Percentiles rank a stretch among this genome's conserved stretches.
These are phyloP conservation scores for Hylaeus volcanicus DNA, from an alignment of 1,140 invertebrate genomes.

Conservation along the genomic window DNA sequence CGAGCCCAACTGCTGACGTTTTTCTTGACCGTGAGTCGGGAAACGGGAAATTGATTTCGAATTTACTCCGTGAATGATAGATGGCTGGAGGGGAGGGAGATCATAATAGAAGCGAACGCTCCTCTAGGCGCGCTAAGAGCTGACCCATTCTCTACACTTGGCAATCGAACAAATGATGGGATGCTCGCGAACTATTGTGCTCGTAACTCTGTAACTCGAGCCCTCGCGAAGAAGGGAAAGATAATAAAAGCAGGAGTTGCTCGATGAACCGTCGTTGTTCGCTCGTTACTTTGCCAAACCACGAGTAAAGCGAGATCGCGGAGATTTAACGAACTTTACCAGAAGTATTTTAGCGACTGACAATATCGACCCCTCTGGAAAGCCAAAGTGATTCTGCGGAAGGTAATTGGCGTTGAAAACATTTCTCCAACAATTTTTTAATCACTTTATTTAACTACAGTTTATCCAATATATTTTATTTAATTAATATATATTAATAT, in stretches of 20 bases:
- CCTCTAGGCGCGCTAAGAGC: conserved; percentile 40
- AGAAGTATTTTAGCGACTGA: background rate
- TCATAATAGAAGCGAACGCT: conserved; percentile 28
- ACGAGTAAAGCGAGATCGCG: background rate
- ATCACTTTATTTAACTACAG: no score
- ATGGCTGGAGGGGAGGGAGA: background rate
- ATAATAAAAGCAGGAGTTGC: conserved; percentile 56
- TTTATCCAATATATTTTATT: no score
- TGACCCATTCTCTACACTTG: conserved; percentile 51
- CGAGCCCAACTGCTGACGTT: background rate
- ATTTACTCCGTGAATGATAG: conserved; percentile 41
- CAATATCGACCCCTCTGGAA: background rate
- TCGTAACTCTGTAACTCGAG: conserved; percentile 57
- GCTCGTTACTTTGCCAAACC: conserved; percentile 23
- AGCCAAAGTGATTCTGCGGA: background rate
- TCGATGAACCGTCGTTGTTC: background rate
- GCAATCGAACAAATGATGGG: conserved; percentile 61
- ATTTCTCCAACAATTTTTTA: no score
- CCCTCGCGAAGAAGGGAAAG: conserved; percentile 37
- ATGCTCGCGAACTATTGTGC: conserved; percentile 47
- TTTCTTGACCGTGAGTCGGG: background rate
- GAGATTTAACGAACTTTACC: background rate
- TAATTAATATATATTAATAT: no score
- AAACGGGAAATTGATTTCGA: conserved; percentile 29
- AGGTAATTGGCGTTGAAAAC: no score